Evolutionary conservation across 2,113 vertebrate species (phyloP).

Genomic region (Cyanistes caeruleus): DNA sequence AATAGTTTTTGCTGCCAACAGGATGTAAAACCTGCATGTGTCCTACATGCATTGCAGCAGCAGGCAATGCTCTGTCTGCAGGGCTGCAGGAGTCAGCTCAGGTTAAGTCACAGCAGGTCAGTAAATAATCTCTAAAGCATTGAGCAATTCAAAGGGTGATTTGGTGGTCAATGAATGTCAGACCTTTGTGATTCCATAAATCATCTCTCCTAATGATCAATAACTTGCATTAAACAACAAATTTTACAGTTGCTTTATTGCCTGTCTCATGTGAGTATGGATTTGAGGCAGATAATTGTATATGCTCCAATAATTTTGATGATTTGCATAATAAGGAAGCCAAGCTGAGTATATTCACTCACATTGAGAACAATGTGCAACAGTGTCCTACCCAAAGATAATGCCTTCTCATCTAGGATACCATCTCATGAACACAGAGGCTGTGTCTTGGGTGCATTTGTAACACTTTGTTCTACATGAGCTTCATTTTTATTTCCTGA

Average conservation of each 20-base stretch:
- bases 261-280: background rate
- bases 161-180: slow-evolving; percentile 29
- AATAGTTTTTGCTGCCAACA: slow-evolving; percentile 9
- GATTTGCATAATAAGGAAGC: background rate
- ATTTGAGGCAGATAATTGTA: background rate
- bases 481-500: background rate
- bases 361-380: background rate
- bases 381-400: background rate
- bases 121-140: slow-evolving; percentile 15
- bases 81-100: background rate
- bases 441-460: background rate
- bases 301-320: background rate
- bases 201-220: slow-evolving; percentile 34
- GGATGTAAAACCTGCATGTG: background rate
- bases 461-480: background rate
- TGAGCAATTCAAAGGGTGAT: slow-evolving; percentile 72
- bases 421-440: background rate
- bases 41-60: background rate
- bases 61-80: background rate
- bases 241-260: slow-evolving; percentile 28
- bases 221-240: slow-evolving; percentile 24
- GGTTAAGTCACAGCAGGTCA: background rate
- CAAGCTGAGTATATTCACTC: background rate
- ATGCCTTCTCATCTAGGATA: background rate
- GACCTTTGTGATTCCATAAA: slow-evolving; percentile 64